Evolutionary conservation across 2,888 invertebrate genomes (phyloP), one percentile per base, ranked within the genome.

Genomic region (Eupithecia abbreviata): DNA sequence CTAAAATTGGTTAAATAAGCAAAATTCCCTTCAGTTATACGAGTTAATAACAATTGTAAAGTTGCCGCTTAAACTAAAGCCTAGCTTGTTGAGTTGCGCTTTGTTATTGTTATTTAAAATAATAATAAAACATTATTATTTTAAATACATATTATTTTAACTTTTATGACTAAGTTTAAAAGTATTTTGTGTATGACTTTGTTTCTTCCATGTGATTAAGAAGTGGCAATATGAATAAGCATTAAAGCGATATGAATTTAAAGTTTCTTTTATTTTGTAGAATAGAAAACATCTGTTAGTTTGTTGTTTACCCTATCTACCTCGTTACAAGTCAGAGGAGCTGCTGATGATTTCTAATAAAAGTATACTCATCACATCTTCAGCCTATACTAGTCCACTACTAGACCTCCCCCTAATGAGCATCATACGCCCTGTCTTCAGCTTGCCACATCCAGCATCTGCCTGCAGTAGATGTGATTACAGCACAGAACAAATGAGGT

Each of bases 181-280:
- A 88, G 90, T 91, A 90, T 91, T 91, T 91, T 90, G 88, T 93
- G 92, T 90, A 89, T 88, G 89, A 90, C 86, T 91, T 90, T 91
- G 90, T 93, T 94, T 93, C 91, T 91, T 93, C 91, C 90, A 92
- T 93, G 93, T 93, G 93, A 92, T 93, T 90, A 92, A 91, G 90
- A 92, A 94, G 88, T 91, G 92, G 93, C 92, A 93, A 93, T 93
- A 93, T 87, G 88, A 90, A 89, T 92, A 91, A 91, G 91, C 88
- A 93, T 88, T 87, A 88, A 88, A 88, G 86, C 85, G 83, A 88
- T 85, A 86, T 85, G 82, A 87, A 85, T 85, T 85, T 85, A 81
- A 80, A 80, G 12, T 45, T 77, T 71, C 77, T 74, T 80, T 76
- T 49, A 41, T 69, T 69, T 30, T n/a, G 7, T n/a, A 18, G 13